These are phyloP conservation scores for Prorops nasuta DNA, from an alignment of 1,140 invertebrate species.

Conservation along the genomic window DNA sequence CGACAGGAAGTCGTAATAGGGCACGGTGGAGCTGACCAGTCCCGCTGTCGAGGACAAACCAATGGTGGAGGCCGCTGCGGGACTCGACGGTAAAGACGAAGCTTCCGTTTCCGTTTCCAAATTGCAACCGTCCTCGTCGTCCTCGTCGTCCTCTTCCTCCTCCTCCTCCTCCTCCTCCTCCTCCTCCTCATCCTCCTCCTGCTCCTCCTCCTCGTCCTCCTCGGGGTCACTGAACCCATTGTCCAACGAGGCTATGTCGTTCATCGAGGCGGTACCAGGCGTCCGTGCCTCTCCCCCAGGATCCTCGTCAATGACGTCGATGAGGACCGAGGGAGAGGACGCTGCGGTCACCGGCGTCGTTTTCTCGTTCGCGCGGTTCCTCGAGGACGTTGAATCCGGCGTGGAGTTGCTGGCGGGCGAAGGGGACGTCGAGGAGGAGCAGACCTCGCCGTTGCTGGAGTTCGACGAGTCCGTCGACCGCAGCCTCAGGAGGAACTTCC, in stretches of 20 bases:
- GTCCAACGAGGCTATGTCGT: conserved; percentile 25
- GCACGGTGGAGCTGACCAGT: conserved; percentile 20
- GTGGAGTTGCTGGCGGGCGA: conserved; percentile 35
- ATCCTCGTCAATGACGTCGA: conserved; percentile 15
- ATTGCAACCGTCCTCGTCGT: conserved; percentile 25
- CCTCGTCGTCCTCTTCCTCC: conserved; percentile 21
- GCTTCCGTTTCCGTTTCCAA: conserved; percentile 35
- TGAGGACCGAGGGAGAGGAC: conserved; percentile 19
- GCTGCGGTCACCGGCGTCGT: background rate
- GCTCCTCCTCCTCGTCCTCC: conserved; percentile 23
- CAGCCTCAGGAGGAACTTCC: conserved; percentile 39
- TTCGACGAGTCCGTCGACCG: conserved; percentile 39
- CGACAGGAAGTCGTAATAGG: conserved; percentile 49
- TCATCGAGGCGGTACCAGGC: background rate
- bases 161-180: conserved; percentile 27
- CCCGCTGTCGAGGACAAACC: conserved; percentile 18
- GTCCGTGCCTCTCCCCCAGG: background rate
- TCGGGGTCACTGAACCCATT: conserved; percentile 44
- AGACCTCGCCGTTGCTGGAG: conserved; percentile 27
- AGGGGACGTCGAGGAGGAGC: conserved; percentile 33
- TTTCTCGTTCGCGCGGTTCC: conserved; percentile 4
- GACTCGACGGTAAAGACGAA: conserved; percentile 46
- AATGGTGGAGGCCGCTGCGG: conserved; percentile 37
- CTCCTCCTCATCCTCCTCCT: conserved; percentile 24
- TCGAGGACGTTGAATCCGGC: conserved; percentile 19